Evolutionary conservation across 1,140 invertebrate species (phyloP), one percentile per base, ranked within the genome.

Genomic region (Linepithema humile): DNA sequence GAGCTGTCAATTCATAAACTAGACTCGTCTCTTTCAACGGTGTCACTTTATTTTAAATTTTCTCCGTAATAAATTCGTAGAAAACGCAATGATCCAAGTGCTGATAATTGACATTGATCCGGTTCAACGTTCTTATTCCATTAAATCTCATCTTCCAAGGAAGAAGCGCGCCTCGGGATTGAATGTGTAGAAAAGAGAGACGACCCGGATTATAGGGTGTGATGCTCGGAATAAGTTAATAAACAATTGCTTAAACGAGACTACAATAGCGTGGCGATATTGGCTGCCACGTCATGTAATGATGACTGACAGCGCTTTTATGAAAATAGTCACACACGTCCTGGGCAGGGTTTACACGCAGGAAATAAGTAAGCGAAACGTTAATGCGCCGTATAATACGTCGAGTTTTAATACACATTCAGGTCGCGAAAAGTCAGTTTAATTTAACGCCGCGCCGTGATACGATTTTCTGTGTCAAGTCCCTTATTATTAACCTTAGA

Each of bases 221-320:
- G 53, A 65, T 59, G 82, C 57, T 67, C 32, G 72, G 38, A 80
- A 80, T 92, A 91, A 93, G 89, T 83, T 88, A 88, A 93, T 92
- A 92, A 93, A 92, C 91, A 92, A 93, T 92, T 91, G 91, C 90
- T 91, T 88, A 88, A 86, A 91, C 89, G 86, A 88, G 89, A 70
- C 84, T 86, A 91, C 88, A 91, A 91, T 90, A 74, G 80, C 67
- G 67, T 78, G 75, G 84, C 84, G 86, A 92, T 92, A 92, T 92
- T 91, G 90, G 88, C 62, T 62, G 73, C 72, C 70, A 62, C 65
- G 80, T 20, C 20, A 15, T 62, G 43, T 83, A 92, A 92, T 75
- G 89, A 91, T 89, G 82, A 91, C 70, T 89, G 90, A 89, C 90
- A 84, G 89, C 26, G 89, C 70, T 90, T 90, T 91, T 91, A 91